Conservation (phyloP, 1,140 invertebrate genomes). For the Drosophila paulistorum region DNA sequence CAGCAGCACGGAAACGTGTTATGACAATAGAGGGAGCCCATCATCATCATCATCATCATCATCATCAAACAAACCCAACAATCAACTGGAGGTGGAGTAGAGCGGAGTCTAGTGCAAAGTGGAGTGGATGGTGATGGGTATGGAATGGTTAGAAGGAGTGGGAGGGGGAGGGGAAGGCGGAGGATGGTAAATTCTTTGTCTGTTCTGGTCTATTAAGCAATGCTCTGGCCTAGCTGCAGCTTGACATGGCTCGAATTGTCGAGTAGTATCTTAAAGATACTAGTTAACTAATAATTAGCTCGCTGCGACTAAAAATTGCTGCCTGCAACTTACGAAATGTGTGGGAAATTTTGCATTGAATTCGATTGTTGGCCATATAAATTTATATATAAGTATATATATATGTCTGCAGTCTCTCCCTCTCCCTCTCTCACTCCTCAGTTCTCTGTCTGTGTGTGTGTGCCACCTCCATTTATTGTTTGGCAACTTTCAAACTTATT, state of each 20-base stretch:
- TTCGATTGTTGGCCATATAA: slow-evolving; percentile 68
- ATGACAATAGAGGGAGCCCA: slow-evolving; percentile 65
- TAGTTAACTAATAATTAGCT: slow-evolving; percentile 81
- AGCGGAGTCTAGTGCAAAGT: neutral
- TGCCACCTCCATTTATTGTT: slow-evolving; percentile 24
- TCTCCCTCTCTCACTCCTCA: neutral
- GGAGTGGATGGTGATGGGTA: too few relatives aligned
- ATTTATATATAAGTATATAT: neutral
- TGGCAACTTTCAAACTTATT: slow-evolving; percentile 75
- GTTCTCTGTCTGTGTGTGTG: slow-evolving; percentile 9
- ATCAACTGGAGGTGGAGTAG: neutral
- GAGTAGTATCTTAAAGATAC: slow-evolving; percentile 74
- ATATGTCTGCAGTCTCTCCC: neutral
- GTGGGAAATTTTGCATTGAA: slow-evolving; percentile 68
- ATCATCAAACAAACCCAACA: slow-evolving; percentile 9
- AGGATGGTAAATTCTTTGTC: slow-evolving; percentile 32
- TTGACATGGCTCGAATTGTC: slow-evolving; percentile 22
- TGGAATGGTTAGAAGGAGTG: neutral
- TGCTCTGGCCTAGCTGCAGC: slow-evolving; percentile 42
- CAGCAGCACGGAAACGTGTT: slow-evolving; percentile 62
- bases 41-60: slow-evolving; percentile 10
- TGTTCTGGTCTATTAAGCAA: slow-evolving; percentile 81
- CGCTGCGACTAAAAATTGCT: slow-evolving; percentile 63
- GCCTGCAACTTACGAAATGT: slow-evolving; percentile 70
- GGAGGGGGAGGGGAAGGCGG: neutral